These are phyloP conservation scores for Pangasius larnaudii DNA, from an alignment of 2,797 vertebrate genomes.

Conservation along the genomic window DNA sequence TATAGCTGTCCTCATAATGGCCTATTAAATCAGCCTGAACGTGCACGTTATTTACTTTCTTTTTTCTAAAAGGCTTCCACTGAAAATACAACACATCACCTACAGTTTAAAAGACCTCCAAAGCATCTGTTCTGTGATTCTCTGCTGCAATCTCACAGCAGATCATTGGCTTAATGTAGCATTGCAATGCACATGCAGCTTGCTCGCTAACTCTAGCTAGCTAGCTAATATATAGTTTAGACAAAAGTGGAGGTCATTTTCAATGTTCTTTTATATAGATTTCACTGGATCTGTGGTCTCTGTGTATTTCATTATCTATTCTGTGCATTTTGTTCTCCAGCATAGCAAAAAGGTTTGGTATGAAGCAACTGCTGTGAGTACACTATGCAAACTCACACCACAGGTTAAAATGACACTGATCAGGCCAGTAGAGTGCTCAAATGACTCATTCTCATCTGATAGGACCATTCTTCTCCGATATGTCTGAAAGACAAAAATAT, in stretches of 20 bases:
- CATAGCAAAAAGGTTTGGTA: background rate
- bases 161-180: background rate
- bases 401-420: background rate
- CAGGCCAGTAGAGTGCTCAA: background rate
- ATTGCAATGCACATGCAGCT: background rate
- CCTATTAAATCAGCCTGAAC: background rate
- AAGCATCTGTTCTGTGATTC: background rate
- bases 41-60: background rate
- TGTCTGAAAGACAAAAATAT: background rate
- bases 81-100: background rate
- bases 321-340: background rate
- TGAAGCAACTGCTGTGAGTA: background rate
- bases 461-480: background rate
- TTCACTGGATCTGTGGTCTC: background rate
- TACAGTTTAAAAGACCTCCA: background rate
- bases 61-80: background rate
- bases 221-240: background rate
- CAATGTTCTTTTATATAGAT: background rate
- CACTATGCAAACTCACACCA: background rate
- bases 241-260: background rate
- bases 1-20: background rate
- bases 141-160: background rate
- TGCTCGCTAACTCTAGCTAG: background rate
- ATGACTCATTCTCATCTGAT: background rate
- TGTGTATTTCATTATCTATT: background rate